These are phyloP conservation scores for Xanthorhoe spadicearia DNA, from an alignment of 2,888 invertebrate genomes.

Conservation along the genomic window DNA sequence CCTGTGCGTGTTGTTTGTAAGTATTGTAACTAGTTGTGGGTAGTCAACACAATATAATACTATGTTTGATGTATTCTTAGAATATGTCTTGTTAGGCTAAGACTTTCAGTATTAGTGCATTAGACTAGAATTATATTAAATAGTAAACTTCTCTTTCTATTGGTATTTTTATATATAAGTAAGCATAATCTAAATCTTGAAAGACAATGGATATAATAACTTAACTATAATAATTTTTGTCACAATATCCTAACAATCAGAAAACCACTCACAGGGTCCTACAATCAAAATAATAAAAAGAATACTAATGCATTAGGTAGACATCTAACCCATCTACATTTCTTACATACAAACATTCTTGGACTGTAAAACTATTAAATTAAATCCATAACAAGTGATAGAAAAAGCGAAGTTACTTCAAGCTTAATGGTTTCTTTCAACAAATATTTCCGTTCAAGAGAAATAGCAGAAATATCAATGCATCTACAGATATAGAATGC, in stretches of 20 bases:
- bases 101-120: not conserved
- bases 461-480: conserved; percentile 3
- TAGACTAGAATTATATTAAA: not conserved
- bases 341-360: not conserved
- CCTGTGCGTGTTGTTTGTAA: conserved; percentile 60
- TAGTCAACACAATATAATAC: conserved; percentile 61
- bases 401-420: not conserved
- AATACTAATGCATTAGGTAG: not conserved
- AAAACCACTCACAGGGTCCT: not conserved
- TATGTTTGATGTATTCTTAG: conserved; percentile 29
- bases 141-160: too few relatives aligned
- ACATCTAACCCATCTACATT: not conserved
- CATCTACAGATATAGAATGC: conserved; percentile 12
- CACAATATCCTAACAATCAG: not conserved
- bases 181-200: too few relatives aligned
- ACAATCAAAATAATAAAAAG: not conserved
- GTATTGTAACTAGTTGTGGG: conserved; percentile 57
- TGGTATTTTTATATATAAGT: too few relatives aligned
- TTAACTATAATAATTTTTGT: too few relatives aligned
- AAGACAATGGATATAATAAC: too few relatives aligned
- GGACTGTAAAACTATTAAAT: not conserved
- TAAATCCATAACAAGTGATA: not conserved
- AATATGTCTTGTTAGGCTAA: conserved; percentile 17
- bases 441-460: not conserved
- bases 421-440: not conserved